phyloP scores from a whole-genome alignment of 2,888 invertebrate species.

The Cataglyphis livida region DNA sequence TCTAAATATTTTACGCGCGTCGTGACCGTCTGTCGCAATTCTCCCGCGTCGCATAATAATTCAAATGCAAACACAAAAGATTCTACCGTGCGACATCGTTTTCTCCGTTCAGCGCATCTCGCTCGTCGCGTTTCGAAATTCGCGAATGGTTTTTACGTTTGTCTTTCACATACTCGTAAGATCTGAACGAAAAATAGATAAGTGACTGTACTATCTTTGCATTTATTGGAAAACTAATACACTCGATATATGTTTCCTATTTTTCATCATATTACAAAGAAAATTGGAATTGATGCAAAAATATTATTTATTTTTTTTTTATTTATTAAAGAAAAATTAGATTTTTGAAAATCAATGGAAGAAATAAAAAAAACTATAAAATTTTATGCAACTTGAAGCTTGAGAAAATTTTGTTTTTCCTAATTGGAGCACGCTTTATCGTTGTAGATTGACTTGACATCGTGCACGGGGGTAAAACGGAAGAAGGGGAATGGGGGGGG shows the following conservation, averaged over 20 bases:
- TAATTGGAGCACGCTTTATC: background rate
- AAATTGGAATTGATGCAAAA: background rate
- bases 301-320: background rate
- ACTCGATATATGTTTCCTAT: background rate
- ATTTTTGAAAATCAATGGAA: background rate
- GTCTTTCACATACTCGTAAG: background rate
- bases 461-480: background rate
- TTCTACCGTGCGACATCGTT: conserved; percentile 20
- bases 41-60: conserved; percentile 36
- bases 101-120: conserved; percentile 30
- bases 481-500: background rate
- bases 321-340: background rate
- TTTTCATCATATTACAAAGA: background rate
- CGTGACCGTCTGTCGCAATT: conserved; percentile 44
- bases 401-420: background rate
- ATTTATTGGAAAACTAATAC: background rate
- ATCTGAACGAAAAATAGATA: conserved; percentile 10
- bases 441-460: conserved; percentile 21
- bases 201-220: background rate
- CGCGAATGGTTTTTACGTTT: background rate
- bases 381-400: background rate
- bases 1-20: conserved; percentile 55
- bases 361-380: background rate
- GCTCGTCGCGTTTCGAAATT: conserved; percentile 37
- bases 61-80: conserved; percentile 48